phyloP scores from a whole-genome alignment of 2,797 vertebrate species.

The Eremophila alpestris region DNA sequence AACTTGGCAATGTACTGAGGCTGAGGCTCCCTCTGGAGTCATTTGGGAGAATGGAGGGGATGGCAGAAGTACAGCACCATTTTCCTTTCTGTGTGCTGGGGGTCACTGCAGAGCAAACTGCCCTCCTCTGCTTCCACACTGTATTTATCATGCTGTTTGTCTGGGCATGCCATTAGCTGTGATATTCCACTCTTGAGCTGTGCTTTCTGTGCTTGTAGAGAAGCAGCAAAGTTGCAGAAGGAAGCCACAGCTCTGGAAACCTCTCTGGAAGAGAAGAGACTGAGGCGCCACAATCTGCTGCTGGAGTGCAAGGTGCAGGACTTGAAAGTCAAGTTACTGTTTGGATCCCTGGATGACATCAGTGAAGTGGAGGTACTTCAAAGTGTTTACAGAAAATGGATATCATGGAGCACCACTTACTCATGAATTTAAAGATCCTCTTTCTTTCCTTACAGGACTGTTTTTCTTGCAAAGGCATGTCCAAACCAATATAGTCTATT shows the following conservation, averaged over 20 bases:
- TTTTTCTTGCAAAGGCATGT: neutral
- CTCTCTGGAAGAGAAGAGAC: conserved; percentile 83
- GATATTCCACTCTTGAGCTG: neutral
- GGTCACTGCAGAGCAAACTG: neutral
- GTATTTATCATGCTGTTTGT: neutral
- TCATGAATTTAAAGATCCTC: neutral
- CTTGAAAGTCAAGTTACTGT: conserved; percentile 81
- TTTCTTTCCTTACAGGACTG: neutral
- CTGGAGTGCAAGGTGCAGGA: conserved; percentile 88
- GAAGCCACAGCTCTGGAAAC: conserved; percentile 79
- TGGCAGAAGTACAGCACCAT: neutral
- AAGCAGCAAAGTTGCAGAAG: conserved; percentile 82
- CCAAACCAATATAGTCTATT: neutral
- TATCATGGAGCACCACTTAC: neutral
- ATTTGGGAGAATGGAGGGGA: neutral
- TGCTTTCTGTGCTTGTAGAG: conserved; percentile 73
- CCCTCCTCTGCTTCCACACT: neutral
- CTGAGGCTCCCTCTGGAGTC: neutral
- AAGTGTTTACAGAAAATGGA: neutral
- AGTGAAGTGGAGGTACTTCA: conserved; percentile 83
- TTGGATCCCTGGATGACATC: conserved; percentile 88
- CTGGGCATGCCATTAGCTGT: neutral
- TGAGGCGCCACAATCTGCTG: conserved; percentile 88
- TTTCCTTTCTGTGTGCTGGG: neutral
- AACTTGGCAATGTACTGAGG: neutral